Conservation (phyloP, 2,113 vertebrate genomes). For the Callaeas wilsoni region DNA sequence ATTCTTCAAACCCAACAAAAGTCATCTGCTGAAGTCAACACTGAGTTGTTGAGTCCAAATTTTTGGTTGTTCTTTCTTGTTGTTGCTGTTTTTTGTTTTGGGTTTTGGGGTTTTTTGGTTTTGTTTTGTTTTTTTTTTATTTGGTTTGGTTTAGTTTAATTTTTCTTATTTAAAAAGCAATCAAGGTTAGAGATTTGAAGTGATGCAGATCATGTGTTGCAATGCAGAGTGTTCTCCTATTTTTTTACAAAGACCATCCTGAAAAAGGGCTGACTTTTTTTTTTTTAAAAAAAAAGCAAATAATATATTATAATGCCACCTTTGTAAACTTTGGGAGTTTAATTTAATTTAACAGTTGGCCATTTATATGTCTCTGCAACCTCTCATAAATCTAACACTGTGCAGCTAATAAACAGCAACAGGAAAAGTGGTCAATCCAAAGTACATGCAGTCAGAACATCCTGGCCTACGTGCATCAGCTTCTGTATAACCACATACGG, state of each 20-base stretch:
- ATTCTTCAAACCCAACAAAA: not conserved
- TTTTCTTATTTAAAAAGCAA: not conserved
- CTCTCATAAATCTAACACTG: not conserved
- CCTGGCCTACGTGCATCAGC: not conserved
- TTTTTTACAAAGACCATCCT: not conserved
- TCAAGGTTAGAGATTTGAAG: not conserved
- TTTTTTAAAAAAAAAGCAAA: not conserved
- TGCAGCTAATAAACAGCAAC: not conserved
- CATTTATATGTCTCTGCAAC: not conserved
- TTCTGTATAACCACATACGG: not conserved
- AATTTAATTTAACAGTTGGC: not conserved
- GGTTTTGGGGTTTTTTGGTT: not conserved
- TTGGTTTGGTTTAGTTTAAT: not conserved
- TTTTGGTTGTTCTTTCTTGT: not conserved
- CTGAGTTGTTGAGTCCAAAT: not conserved
- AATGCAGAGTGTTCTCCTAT: not conserved
- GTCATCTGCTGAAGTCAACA: not conserved
- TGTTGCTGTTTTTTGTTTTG: not conserved
- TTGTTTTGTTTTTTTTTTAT: no score
- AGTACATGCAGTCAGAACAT: not conserved
- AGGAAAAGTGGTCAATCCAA: not conserved
- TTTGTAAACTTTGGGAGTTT: not conserved
- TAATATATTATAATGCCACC: not conserved
- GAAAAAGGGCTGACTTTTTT: not conserved
- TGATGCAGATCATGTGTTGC: not conserved